A percentile compares a stretch with the other conserved stretches of the same genome.
phyloP scores from a whole-genome alignment of 2,113 vertebrate species.

The Vanacampus margaritifer region DNA sequence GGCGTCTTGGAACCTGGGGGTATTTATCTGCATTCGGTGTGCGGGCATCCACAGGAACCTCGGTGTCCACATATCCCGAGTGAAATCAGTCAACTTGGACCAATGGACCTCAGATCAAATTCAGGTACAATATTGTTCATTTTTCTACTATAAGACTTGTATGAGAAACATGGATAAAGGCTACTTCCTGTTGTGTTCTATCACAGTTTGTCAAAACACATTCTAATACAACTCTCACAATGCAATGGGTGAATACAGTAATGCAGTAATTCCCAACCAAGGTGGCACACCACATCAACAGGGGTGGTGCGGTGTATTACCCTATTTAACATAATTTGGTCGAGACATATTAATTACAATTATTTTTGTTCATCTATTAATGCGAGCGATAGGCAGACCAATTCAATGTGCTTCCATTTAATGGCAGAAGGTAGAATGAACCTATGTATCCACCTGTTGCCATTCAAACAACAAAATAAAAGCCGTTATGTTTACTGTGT shows the following conservation, averaged over 20 bases:
- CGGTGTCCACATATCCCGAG: conserved; percentile 98
- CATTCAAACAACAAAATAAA: too few relatives aligned
- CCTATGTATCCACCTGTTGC: background rate
- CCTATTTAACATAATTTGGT: too few relatives aligned
- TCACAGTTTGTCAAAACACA: background rate
- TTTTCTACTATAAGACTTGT: background rate
- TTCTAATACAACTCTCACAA: background rate
- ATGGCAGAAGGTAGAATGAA: background rate
- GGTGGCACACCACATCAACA: background rate
- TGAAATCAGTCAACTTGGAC: conserved; percentile 98
- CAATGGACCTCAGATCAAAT: conserved; percentile 98
- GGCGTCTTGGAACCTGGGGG: conserved; percentile 98
- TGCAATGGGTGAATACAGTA: background rate
- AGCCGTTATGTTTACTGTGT: too few relatives aligned
- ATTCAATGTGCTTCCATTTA: background rate
- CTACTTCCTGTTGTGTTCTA: background rate
- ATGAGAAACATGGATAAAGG: too few relatives aligned
- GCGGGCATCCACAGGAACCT: conserved; percentile 99
- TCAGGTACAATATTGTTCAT: conserved; percentile 75
- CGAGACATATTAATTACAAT: background rate
- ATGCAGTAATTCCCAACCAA: background rate
- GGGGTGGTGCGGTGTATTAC: background rate
- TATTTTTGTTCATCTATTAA: background rate
- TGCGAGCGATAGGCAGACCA: background rate
- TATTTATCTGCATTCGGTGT: conserved; percentile 99